Conservation (phyloP, 2,888 invertebrate genomes). For the Eudasyphora cyanicolor region DNA sequence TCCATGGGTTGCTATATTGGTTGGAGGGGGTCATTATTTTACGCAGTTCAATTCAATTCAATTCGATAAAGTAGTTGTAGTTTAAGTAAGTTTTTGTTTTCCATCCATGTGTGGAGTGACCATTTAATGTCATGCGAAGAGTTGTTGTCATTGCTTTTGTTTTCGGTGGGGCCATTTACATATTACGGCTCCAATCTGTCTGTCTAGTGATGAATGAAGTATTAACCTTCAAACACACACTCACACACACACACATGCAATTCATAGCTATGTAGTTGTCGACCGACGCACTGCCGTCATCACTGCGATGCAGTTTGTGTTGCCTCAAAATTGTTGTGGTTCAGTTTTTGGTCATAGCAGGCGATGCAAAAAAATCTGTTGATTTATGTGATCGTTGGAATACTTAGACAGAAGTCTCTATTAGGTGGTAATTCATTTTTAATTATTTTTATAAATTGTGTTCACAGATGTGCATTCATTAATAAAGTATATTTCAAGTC, state of each 20-base stretch:
- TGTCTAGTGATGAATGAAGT: constrained; percentile 56
- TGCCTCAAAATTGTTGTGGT: constrained; percentile 9
- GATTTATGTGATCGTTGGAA: constrained; percentile 7
- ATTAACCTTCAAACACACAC: constrained; percentile 61
- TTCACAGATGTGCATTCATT: neutral
- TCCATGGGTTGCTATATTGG: neutral
- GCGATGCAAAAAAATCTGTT: neutral
- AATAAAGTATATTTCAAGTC: no score
- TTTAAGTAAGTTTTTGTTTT: neutral
- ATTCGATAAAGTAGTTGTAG: neutral
- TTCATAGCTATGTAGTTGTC: neutral
- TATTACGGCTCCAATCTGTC: constrained; percentile 61
- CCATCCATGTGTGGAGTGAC: neutral
- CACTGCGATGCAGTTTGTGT: neutral
- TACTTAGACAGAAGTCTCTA: neutral
- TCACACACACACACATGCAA: no score
- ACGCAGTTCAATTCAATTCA: constrained; percentile 36
- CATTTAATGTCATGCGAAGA: neutral
- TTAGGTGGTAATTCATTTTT: neutral
- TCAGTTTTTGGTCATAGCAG: neutral
- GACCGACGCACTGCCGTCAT: neutral
- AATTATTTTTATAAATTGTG: neutral
- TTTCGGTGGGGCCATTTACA: constrained; percentile 18
- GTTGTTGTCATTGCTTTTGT: constrained; percentile 9
- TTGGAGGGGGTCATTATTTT: neutral